Evolutionary conservation across 2,888 invertebrate genomes (phyloP).

Genomic region (Coleophora flavipennella): DNA sequence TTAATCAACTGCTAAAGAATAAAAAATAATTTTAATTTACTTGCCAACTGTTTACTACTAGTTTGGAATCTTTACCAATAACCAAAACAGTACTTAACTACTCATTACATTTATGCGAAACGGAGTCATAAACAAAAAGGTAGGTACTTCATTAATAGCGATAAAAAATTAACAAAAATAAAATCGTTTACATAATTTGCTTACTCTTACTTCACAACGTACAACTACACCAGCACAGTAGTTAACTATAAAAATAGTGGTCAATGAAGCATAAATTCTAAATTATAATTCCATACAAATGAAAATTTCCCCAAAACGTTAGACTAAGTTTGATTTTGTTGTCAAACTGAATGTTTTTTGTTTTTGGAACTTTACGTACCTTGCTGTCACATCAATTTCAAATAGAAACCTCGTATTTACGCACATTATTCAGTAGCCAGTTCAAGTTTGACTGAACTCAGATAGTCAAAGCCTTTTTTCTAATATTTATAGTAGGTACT

Average conservation of each 20-base stretch:
- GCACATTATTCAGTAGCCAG: constrained; percentile 17
- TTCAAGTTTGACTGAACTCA: neutral
- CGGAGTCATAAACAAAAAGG: too few species aligned
- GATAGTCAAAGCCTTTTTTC: neutral
- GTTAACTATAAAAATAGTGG: neutral
- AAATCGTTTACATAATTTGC: too few species aligned
- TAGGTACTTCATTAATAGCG: too few species aligned
- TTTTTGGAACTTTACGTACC: constrained; percentile 33
- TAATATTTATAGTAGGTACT: too few species aligned
- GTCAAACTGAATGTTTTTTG: constrained; percentile 23
- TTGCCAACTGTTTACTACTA: constrained; percentile 6
- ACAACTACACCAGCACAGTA: constrained; percentile 5
- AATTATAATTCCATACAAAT: constrained; percentile 24
- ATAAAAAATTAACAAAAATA: too few species aligned
- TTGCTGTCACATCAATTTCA: neutral
- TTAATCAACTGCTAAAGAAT: constrained; percentile 31
- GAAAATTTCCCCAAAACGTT: constrained; percentile 28
- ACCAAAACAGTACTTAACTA: too few species aligned
- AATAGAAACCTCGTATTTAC: neutral
- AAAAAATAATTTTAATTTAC: constrained; percentile 11
- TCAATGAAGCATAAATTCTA: constrained; percentile 12
- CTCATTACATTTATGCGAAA: too few species aligned
- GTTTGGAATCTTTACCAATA: neutral
- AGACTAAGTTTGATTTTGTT: constrained; percentile 19
- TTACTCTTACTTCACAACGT: constrained; percentile 2